Evolutionary conservation across 92 coral and sea anemone species (phyloP), one percentile per base, ranked within the genome.

Genomic region (Anthopleura xanthogrammica): DNA sequence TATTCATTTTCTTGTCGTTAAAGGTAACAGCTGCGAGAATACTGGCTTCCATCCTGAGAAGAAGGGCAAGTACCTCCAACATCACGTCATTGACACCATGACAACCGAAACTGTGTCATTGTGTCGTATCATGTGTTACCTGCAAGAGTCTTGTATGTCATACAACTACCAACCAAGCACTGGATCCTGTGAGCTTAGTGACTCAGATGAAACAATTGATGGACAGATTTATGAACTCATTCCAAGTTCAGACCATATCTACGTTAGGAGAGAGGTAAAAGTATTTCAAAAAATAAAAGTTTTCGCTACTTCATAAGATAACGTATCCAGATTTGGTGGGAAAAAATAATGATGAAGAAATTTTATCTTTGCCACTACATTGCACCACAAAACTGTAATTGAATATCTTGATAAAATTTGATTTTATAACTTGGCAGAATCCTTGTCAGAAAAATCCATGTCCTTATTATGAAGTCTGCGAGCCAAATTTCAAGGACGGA

Each of bases 41-140:
- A 62, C 24, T 62, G 70, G 70, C 70, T 62, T 62, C 70, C 29
- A 62, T n/a, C 70, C 70, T 62, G 70, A 20, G 70, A 62, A 62
- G 70, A 62, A 62, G 70, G 29, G 39, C 70, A 8, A 62, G 29
- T 62, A 20, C 70, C 36, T n/a, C 29, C 7, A 62, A 4, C 24
- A 62, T 23, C 70, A 62, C 70, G 70, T 62, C 70, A 62, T 62
- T 62, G 29, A 62, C 3, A 62, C 70, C 70, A 62, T 62, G 36
- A 62, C 70, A 62, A 62, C 70, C 11, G 29, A 62, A 20, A 62
- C 70, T 62, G 39, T 29, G 29, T 62, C 70, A 20, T 62, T 62
- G 29, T 62, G 70, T 62, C 70, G 70, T 8, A 62, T 62, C 36
- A 62, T 62, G 70, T 62, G 70, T 7, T 14, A 62, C 29, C 70